These are phyloP conservation scores for Tursiops truncatus DNA, from an alignment of 2,113 vertebrate genomes.

Conservation along the genomic window DNA sequence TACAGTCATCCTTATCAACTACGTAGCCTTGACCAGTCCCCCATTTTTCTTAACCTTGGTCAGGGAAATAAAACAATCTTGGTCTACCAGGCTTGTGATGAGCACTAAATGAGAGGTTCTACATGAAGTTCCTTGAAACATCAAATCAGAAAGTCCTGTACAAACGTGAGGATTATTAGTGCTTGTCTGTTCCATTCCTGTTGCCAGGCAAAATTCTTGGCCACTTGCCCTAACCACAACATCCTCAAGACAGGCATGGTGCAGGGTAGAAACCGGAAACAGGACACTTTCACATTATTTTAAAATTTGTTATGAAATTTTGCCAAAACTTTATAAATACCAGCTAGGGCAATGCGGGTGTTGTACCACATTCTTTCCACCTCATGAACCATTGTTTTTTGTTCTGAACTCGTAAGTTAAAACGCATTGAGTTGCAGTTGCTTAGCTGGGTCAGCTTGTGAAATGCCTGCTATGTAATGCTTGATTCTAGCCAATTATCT, in stretches of 20 bases:
- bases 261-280: conserved; percentile 68
- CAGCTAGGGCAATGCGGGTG: conserved; percentile 57
- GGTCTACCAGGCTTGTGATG: background rate
- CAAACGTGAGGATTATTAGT: conserved; percentile 32
- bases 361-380: conserved; percentile 72
- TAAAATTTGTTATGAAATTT: conserved; percentile 77
- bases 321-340: conserved; percentile 79
- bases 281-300: conserved; percentile 73
- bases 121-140: background rate
- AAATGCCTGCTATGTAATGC: conserved; percentile 76
- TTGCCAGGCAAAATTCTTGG: conserved; percentile 71
- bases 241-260: conserved; percentile 57
- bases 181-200: conserved; percentile 33
- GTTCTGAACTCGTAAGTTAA: conserved; percentile 47
- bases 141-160: conserved; percentile 19
- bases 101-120: background rate
- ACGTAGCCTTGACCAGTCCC: background rate
- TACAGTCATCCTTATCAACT: background rate
- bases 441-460: conserved; percentile 62
- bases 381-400: conserved; percentile 71
- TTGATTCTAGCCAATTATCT: conserved; percentile 78
- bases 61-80: background rate
- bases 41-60: background rate
- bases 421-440: conserved; percentile 49
- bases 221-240: conserved; percentile 59